These are phyloP conservation scores for Melipona bicolor DNA, from an alignment of 2,888 invertebrate genomes.

Conservation along the genomic window DNA sequence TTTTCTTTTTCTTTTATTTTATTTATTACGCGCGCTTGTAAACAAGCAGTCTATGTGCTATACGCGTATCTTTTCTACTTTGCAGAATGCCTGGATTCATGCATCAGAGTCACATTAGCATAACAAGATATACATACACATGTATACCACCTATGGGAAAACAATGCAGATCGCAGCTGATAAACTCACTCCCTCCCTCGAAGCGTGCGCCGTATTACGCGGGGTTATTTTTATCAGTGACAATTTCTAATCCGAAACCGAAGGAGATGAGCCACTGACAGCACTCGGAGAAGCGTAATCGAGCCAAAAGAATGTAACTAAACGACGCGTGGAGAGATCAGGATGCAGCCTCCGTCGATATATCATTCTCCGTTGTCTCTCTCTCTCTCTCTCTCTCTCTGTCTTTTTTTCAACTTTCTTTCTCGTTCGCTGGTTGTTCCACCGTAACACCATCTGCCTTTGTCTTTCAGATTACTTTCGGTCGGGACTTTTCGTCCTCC, in stretches of 20 bases:
- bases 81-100: background rate
- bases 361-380: slow-evolving; percentile 70
- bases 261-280: slow-evolving; percentile 53
- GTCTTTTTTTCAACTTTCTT: slow-evolving; percentile 32
- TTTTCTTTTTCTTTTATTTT: background rate
- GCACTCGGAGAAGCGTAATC: slow-evolving; percentile 55
- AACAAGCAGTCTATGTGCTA: background rate
- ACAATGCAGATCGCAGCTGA: slow-evolving; percentile 19
- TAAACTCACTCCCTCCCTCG: background rate
- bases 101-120: background rate
- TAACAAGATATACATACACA: background rate
- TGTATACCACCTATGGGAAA: background rate
- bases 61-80: too few species aligned
- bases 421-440: slow-evolving; percentile 25
- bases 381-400: slow-evolving; percentile 16
- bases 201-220: background rate
- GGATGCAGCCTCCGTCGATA: slow-evolving; percentile 78
- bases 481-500: slow-evolving; percentile 17
- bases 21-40: background rate
- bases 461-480: slow-evolving; percentile 21
- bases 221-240: slow-evolving; percentile 43
- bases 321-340: slow-evolving; percentile 78
- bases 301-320: slow-evolving; percentile 72
- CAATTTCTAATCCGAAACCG: slow-evolving; percentile 27
- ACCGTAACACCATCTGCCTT: slow-evolving; percentile 20